A percentile compares a stretch with the other conserved stretches of the same genome.
Conservation (phyloP, 2,113 vertebrate genomes). For the Paracanthobrama guichenoti region DNA sequence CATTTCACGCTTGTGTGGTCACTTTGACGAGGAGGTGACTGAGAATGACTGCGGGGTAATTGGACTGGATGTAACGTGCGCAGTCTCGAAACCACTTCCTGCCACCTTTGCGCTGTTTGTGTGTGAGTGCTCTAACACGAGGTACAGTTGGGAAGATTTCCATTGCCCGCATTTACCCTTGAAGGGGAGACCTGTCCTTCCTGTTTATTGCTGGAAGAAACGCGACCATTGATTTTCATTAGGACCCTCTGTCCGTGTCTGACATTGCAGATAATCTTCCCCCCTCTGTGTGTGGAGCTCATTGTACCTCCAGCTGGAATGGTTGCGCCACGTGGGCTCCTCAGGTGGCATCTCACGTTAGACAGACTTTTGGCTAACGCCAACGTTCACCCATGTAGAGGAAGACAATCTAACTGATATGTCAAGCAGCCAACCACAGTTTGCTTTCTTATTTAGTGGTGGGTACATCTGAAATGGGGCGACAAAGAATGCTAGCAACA, state of each 20-base stretch:
- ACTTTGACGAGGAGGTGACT: conserved; percentile 56
- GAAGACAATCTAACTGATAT: background rate
- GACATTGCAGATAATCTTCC: conserved; percentile 48
- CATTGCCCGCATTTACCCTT: conserved; percentile 67
- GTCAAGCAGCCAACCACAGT: background rate
- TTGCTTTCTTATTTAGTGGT: background rate
- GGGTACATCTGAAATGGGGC: background rate
- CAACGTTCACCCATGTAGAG: background rate
- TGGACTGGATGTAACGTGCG: conserved; percentile 36
- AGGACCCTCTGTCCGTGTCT: conserved; percentile 52
- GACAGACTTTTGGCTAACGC: background rate
- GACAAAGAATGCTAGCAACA: no score
- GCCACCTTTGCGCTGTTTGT: conserved; percentile 24
- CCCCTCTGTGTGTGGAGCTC: background rate
- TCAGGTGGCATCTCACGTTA: conserved; percentile 13
- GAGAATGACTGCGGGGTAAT: conserved; percentile 54
- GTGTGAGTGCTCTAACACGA: background rate
- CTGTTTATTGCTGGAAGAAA: conserved; percentile 56
- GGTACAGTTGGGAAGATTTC: conserved; percentile 52
- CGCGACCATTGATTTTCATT: conserved; percentile 60
- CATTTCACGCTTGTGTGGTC: conserved; percentile 55
- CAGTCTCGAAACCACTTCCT: conserved; percentile 16
- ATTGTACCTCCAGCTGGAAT: conserved; percentile 31
- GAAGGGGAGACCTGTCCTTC: conserved; percentile 49
- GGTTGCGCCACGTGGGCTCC: conserved; percentile 15